Base-by-base conservation (phyloP, 2,113 vertebrate species). In the Lutjanus erythropterus region DNA sequence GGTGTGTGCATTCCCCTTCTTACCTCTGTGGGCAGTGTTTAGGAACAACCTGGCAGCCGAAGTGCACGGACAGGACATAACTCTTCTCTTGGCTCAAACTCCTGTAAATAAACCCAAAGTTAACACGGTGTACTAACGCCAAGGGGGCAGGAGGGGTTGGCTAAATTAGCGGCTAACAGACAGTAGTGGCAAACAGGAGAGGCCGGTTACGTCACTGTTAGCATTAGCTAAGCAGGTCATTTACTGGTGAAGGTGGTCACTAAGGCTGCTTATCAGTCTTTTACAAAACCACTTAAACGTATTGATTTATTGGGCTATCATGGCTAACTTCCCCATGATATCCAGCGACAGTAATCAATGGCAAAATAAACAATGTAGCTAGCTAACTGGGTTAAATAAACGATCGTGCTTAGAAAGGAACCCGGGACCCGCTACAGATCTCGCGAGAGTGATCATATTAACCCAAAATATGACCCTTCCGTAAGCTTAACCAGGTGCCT, bases 41-140 rank as follows among this genome's bases (percentile, higher is more conserved):
- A 95, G 72, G 23, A 96, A 86, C 81, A 94, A 69, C 76, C 93
- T 92, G 67, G 86, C 94, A 71, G 93, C 94, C 41, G 94, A 91
- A n/a, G 91, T 83, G 62, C 94, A 95, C 4, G 93, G 86, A 67
- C 95, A 95, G 80, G 94, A 94, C 95, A 96, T 96, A 21, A 56
- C 77, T 86, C 52, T 21, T 64, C 73, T 69, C 75, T 76, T 46
- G 53, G 69, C 19, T 81, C 39, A 71, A 81, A 82, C 75, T 42
- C 82, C 86, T 84, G 71, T 61, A 80, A 82, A 79, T 0, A 62
- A 53, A 79, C 11, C 35, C 3, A 19, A 67, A 50, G 6, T 75
- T 21, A 50, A 49, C 37, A 55, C 21, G 3, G 4, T 41, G 50
- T 2, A 16, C 6, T 1, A 4, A n/a, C n/a, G n/a, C n/a, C n/a